Base-by-base conservation (phyloP, 2,113 vertebrate species). In the Spea bombifrons region DNA sequence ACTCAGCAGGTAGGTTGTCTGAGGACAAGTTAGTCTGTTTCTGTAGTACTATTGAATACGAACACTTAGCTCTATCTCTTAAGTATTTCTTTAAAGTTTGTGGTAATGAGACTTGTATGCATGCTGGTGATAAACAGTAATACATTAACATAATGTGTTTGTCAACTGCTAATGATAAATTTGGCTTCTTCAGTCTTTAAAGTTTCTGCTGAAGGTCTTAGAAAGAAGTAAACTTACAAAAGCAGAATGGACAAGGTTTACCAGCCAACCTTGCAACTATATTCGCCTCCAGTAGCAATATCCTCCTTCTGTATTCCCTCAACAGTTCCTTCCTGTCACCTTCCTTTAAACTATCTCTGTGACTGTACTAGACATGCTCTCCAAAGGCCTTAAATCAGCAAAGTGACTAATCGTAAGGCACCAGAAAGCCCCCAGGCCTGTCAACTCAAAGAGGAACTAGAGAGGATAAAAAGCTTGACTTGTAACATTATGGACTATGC, bases 91-190 rank as follows among this genome's bases (percentile, higher is more conserved):
- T 76, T 68, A 76, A 55, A 47, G 13, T 68, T 68, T 76, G 3
- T 16, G 46, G 75, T 76, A 76, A 76, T 76, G 66, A 67, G 65
- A 57, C 65, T 76, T 67, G 66, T 67, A 75, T 75, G 52, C 55
- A 75, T 75, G 45, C 64, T 61, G 67, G 66, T 30, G 66, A 63
- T 67, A 75, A 75, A 75, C 74, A 67, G 67, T 75, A 75, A 75
- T 75, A 30, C 66, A 75, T 75, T 75, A 67, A 67, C 74, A 75
- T 75, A 75, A 75, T 67, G 74, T 55, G 64, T 64, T 67, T 75
- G 64, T 75, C 74, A 75, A 55, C 64, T 55, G 17, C 63, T 55
- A 75, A 66, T 49, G 67, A 75, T 75, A 75, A 66, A 55, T 75
- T 67, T 67, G 44, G 49, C 74, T 30, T 55, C 74, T 67, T 43